Percentiles rank a stretch among this genome's conserved stretches.
Evolutionary conservation across 2,888 invertebrate genomes (phyloP).

Genomic region (Argyresthia goedartella): DNA sequence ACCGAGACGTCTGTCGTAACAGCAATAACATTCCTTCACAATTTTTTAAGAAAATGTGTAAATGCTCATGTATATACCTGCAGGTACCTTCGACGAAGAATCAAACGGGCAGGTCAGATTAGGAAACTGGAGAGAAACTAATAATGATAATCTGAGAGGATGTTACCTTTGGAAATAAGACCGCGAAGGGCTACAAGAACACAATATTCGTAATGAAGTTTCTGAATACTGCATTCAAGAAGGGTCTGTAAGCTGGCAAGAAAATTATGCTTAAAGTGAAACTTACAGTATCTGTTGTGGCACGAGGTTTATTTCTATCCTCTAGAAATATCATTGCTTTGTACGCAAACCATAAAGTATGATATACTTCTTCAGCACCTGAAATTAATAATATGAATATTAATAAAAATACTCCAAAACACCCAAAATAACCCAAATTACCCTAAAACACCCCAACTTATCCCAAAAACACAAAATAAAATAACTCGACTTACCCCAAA

Average conservation of each 20-base stretch:
- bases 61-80: slow-evolving; percentile 8
- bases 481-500: no score
- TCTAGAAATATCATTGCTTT: slow-evolving; percentile 14
- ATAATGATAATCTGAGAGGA: slow-evolving; percentile 6
- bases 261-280: slow-evolving; percentile 15
- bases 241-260: slow-evolving; percentile 14
- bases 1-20: slow-evolving; percentile 7
- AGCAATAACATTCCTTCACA: slow-evolving; percentile 9
- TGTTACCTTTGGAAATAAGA: slow-evolving; percentile 13
- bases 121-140: no score
- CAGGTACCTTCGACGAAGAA: slow-evolving; percentile 7
- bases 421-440: no score
- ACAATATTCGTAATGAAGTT: slow-evolving; percentile 14
- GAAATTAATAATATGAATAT: slow-evolving; percentile 9
- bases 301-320: slow-evolving; percentile 14
- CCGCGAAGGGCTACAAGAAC: slow-evolving; percentile 14
- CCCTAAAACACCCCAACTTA: no score
- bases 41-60: slow-evolving; percentile 9
- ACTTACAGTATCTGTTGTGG: slow-evolving; percentile 10
- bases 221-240: slow-evolving; percentile 15
- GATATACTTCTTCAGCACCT: slow-evolving; percentile 15
- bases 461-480: no score
- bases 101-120: no score
- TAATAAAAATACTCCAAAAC: neutral
- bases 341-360: slow-evolving; percentile 11